phyloP scores from a whole-genome alignment of 2,797 vertebrate species.

The Eulemur rubriventer region DNA sequence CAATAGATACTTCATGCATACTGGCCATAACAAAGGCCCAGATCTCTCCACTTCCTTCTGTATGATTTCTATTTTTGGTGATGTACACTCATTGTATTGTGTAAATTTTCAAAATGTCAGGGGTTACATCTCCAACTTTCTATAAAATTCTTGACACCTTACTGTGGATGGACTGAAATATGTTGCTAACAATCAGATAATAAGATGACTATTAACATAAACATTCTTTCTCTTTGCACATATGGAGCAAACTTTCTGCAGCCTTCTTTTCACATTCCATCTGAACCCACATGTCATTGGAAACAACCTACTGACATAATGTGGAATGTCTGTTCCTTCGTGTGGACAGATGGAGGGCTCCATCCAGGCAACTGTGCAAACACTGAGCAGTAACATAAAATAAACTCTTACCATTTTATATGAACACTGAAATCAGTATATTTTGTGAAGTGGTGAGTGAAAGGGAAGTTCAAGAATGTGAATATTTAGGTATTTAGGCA shows the following conservation, averaged over 20 bases:
- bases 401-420: constrained; percentile 38
- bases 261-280: constrained; percentile 57
- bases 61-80: not conserved
- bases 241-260: constrained; percentile 29
- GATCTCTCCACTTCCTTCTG: not conserved
- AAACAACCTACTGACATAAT: constrained; percentile 45
- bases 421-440: constrained; percentile 37
- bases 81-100: not conserved
- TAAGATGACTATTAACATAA: not conserved
- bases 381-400: constrained; percentile 60
- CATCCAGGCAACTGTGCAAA: constrained; percentile 67
- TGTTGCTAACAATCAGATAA: not conserved
- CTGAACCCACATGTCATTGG: constrained; percentile 44
- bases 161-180: not conserved
- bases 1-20: not conserved
- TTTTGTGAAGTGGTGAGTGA: constrained; percentile 58
- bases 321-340: constrained; percentile 34
- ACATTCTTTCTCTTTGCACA: constrained; percentile 47
- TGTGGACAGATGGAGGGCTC: constrained; percentile 52
- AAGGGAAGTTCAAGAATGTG: constrained; percentile 26
- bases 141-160: not conserved
- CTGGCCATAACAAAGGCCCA: not conserved
- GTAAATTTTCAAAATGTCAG: not conserved
- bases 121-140: not conserved
- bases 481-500: not conserved